Evolutionary conservation across 2,888 invertebrate genomes (phyloP), one percentile per base, ranked within the genome.

Genomic region (Athalia cordata): DNA sequence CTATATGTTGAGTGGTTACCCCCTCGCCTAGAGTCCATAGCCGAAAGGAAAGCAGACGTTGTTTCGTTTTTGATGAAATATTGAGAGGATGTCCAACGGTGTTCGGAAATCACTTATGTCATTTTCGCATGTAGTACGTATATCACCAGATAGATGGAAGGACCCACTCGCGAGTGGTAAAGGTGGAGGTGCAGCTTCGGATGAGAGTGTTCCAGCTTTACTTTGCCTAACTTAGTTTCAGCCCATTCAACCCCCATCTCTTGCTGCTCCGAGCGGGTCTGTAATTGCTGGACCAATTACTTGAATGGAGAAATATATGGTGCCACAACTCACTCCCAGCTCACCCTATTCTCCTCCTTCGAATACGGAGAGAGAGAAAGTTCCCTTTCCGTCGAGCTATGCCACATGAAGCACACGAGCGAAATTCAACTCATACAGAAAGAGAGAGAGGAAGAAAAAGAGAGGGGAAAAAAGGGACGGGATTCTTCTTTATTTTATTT

Each of bases 271-370:
- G 81, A 79, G 64, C 81, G 68, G 72, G 57, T 78, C 65, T 77
- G 80, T 82, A 85, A 86, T 85, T 81, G 83, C 81, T 79, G 83
- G 81, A 80, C 81, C 81, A 84, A 83, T 85, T 84, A 82, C 82
- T 86, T 81, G 82, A 85, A 78, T 79, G 77, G 79, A 81, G 80
- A 81, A 84, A 83, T 81, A 82, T 82, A 81, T 77, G 81, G 79
- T 76, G 81, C 77, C 79, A 80, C 76, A 78, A 76, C 67, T 78
- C 80, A 79, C 80, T 67, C 76, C 80, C 66, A 77, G 65, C 75
- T 77, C 78, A 45, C 29, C 64, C 50, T 67, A 47, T 57, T 29
- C 50, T 45, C 13, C 67, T 68, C 67, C 78, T 66, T 59, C 29
- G 29, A 29, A 0, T 29, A 29, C 29, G 29, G 29, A 29, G 29